phyloP scores from a whole-genome alignment of 1,140 invertebrate genomes.

The Papilio polytes region DNA sequence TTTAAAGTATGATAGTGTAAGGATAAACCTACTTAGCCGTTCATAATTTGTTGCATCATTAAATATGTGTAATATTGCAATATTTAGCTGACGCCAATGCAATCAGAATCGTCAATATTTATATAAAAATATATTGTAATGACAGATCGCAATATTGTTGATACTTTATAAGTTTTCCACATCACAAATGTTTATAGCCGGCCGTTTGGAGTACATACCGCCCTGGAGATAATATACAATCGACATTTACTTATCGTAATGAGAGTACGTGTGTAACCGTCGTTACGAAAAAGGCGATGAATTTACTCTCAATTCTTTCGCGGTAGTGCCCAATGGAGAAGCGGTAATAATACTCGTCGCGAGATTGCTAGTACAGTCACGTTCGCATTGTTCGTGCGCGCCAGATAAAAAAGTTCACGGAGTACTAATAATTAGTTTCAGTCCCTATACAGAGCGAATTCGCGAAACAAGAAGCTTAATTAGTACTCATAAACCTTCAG shows the following conservation, averaged over 20 bases:
- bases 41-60: not conserved
- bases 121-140: slow-evolving; percentile 48
- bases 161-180: slow-evolving; percentile 56
- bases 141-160: slow-evolving; percentile 50
- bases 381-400: slow-evolving; percentile 78
- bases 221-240: slow-evolving; percentile 44
- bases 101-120: slow-evolving; percentile 47
- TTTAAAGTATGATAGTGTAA: not conserved
- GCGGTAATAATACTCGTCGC: slow-evolving; percentile 53
- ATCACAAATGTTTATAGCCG: slow-evolving; percentile 46
- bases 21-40: not conserved
- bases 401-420: slow-evolving; percentile 77
- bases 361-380: slow-evolving; percentile 77
- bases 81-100: slow-evolving; percentile 51
- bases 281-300: slow-evolving; percentile 51
- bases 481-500: slow-evolving; percentile 68
- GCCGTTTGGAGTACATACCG: slow-evolving; percentile 14
- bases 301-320: slow-evolving; percentile 52
- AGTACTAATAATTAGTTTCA: slow-evolving; percentile 78
- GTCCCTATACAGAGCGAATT: slow-evolving; percentile 59
- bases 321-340: slow-evolving; percentile 49
- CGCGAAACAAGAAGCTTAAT: slow-evolving; percentile 79
- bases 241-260: slow-evolving; percentile 59
- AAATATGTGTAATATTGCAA: slow-evolving; percentile 9
- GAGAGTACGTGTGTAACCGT: slow-evolving; percentile 46